Conservation (phyloP, 2,113 vertebrate species). For the Prolemur simus region DNA sequence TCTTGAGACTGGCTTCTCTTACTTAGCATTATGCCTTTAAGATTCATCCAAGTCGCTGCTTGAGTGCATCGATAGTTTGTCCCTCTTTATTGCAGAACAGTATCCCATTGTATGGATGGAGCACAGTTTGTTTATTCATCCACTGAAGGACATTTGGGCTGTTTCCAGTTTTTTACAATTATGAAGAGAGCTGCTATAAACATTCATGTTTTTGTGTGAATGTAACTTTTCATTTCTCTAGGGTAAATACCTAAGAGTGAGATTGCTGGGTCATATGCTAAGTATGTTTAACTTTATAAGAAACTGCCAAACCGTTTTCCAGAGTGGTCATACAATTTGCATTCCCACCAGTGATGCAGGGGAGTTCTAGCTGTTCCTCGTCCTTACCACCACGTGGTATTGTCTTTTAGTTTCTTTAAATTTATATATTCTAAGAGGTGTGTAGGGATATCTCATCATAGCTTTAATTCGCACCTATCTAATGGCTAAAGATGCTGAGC, state of each 20-base stretch:
- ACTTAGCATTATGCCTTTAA: neutral
- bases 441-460: rapidly evolving
- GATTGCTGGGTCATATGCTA: neutral
- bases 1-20: neutral
- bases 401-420: no score
- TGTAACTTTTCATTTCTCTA: neutral
- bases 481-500: rapidly evolving
- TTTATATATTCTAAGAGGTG: neutral
- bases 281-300: neutral
- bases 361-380: rapidly evolving
- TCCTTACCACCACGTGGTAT: rapidly evolving
- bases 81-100: no score
- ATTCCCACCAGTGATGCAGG: no score
- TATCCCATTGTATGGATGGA: rapidly evolving
- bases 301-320: neutral
- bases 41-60: neutral
- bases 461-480: neutral
- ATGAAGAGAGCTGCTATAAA: neutral
- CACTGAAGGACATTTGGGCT: neutral
- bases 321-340: neutral
- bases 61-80: rapidly evolving
- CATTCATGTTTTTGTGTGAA: neutral
- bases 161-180: neutral
- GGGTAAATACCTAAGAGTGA: neutral
- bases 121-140: neutral